Evolutionary conservation across 2,888 invertebrate genomes (phyloP), one percentile per base, ranked within the genome.

Genomic region (Sylvicola cinctus): DNA sequence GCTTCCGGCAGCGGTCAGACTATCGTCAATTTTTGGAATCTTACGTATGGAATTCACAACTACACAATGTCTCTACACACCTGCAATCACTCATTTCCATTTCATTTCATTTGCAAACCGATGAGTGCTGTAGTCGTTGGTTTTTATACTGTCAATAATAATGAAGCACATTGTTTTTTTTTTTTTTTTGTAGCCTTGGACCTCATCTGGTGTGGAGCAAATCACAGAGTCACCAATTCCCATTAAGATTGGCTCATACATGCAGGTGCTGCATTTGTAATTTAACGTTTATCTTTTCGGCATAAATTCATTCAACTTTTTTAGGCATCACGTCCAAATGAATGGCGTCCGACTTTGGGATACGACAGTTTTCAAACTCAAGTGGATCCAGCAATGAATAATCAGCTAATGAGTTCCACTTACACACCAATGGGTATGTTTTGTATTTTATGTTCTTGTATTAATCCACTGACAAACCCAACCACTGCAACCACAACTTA

Each of bases 121-220:
- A n/a, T n/a, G n/a, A n/a, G n/a, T n/a, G n/a, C n/a, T n/a, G n/a
- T n/a, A n/a, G n/a, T n/a, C n/a, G n/a, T n/a, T n/a, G n/a, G n/a
- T n/a, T n/a, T n/a, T n/a, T n/a, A n/a, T n/a, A n/a, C n/a, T n/a
- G n/a, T n/a, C n/a, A n/a, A 25, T 7, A 25, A 25, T 25, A 25
- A 25, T 25, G 39, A 47, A n/a, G 36, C 41, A 49, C 45, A 49
- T 47, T 32, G 46, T 50, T 31, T 49, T 51, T 49, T 54, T 54
- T 46, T 54, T 52, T 12, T 79, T 80, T 75, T 66, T 80, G 41
- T 78, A 80, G 64, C 74, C 79, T 65, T 75, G 76, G 75, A 71
- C 66, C 45, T 65, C 68, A 16, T 66, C 68, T 38, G 62, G 62
- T 43, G 70, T 76, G 62, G 75, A 76, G 43, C 68, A 68, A 12